phyloP scores from a whole-genome alignment of 2,888 invertebrate species.

The Tetanocera ferruginea region DNA sequence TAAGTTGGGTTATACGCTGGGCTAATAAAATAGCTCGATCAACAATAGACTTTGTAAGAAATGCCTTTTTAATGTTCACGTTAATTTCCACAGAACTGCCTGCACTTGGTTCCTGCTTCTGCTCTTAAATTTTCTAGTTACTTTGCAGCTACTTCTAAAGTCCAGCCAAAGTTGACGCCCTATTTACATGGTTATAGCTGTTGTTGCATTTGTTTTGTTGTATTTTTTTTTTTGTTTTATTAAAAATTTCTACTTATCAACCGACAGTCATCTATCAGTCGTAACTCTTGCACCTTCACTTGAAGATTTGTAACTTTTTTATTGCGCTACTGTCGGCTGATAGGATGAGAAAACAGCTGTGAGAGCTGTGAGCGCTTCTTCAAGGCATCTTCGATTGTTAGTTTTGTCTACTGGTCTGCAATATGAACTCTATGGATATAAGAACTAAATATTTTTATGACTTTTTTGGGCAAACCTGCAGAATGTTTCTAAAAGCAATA shows the following conservation, averaged over 20 bases:
- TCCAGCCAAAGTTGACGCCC: not conserved
- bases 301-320: not conserved
- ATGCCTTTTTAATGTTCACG: slow-evolving; percentile 15
- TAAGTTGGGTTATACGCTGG: not conserved
- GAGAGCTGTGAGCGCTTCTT: no score
- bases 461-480: no score
- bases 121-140: not conserved
- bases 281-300: not conserved
- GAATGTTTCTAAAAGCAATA: no score
- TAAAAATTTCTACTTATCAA: slow-evolving; percentile 1
- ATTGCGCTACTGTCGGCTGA: not conserved
- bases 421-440: no score
- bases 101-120: not conserved
- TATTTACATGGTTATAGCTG: not conserved
- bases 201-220: not conserved
- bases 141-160: not conserved
- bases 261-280: not conserved
- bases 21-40: not conserved
- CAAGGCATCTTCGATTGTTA: not conserved
- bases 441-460: not conserved
- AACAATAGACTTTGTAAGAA: slow-evolving; percentile 1
- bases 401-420: no score
- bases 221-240: not conserved
- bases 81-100: slow-evolving; percentile 15
- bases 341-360: not conserved